Evolutionary conservation across 2,113 vertebrate genomes (phyloP).

Genomic region (Monopterus albus): DNA sequence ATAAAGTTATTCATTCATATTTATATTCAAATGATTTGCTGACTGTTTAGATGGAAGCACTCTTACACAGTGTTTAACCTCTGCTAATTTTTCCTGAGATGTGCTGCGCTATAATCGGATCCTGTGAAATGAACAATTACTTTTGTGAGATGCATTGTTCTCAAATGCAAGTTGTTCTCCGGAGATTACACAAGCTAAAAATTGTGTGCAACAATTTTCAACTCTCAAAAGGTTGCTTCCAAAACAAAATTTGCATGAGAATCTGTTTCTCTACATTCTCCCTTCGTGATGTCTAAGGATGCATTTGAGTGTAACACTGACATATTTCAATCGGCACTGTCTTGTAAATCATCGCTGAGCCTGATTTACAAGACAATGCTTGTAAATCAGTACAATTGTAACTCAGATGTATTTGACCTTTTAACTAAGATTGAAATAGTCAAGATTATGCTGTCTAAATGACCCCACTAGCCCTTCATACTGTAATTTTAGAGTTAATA

Average conservation of each 20-base stretch:
- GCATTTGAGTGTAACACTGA: neutral
- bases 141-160: neutral
- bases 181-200: neutral
- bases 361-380: neutral
- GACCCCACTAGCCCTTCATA: neutral
- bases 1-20: no score
- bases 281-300: neutral
- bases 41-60: constrained; percentile 26
- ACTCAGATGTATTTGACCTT: neutral
- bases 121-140: constrained; percentile 8
- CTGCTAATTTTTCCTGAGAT: neutral
- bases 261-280: neutral
- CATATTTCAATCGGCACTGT: neutral
- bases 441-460: neutral
- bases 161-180: neutral
- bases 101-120: constrained; percentile 1
- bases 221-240: neutral
- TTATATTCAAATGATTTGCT: no score
- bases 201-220: no score
- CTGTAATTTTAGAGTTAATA: neutral
- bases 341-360: no score
- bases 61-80: neutral
- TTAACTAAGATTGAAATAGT: neutral
- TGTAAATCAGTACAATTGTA: neutral
- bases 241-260: no score